Evolutionary conservation across 2,113 vertebrate species (phyloP), one percentile per base, ranked within the genome.

Genomic region (Oryzias curvinotus): DNA sequence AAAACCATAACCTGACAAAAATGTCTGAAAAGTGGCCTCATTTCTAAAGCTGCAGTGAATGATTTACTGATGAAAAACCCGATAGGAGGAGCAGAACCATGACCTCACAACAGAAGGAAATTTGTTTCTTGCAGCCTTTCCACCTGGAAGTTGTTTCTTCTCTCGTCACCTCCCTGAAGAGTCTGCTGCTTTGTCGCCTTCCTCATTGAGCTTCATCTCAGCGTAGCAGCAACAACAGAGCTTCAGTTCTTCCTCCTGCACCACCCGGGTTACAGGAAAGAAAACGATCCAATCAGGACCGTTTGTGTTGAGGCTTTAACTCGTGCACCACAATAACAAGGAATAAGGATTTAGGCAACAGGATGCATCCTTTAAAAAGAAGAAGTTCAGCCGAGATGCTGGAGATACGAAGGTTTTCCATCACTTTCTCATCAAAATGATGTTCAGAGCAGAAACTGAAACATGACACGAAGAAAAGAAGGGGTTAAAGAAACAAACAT

Each of bases 131-230:
- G 5, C 5, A 7, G 5, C 26, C 6, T 6, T 28, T 28, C 5
- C 5, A 28, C 5, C 26, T 28, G 26, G 6, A 28, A 28, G 26
- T 28, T 28, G 26, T 5, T 5, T 70, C 7, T 59, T 77, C 62
- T 52, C 42, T 19, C 25, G 36, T 46, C 45, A 52, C 36, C 36
- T 4, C 54, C 43, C 12, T 25, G n/a, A 19, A 21, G 53, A 12
- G 54, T 76, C 68, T 57, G 64, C 74, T 75, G 75, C 64, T 66
- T 65, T 78, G 73, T 63, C 18, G 52, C 49, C 59, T 74, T 62
- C 65, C 60, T 63, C 62, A 64, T n/a, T 10, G 25, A 25, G 65
- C 55, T 53, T 57, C 52, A 53, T 44, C 50, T 64, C 25, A 69
- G 69, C 57, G 23, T 55, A 42, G 52, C 48, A 43, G 63, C 67